Percentiles rank a stretch among this genome's conserved stretches.
Conservation (phyloP, 2,888 invertebrate genomes). For the Lordiphosa andalusiaca region DNA sequence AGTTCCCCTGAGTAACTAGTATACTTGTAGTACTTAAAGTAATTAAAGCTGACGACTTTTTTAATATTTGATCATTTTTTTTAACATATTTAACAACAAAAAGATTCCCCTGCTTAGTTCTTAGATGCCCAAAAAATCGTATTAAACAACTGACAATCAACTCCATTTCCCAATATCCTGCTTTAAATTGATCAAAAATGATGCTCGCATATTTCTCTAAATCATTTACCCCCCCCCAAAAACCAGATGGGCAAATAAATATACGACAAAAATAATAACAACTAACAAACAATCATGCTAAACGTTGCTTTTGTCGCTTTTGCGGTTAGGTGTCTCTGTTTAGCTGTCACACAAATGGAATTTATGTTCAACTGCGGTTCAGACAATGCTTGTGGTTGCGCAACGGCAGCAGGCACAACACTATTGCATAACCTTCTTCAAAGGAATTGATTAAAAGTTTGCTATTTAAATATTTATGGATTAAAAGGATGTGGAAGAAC, state of each 20-base stretch:
- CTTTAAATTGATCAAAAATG: no score
- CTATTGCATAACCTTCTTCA: slow-evolving; percentile 8
- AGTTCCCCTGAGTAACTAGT: no score
- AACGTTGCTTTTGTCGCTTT: slow-evolving; percentile 35
- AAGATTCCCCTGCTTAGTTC: no score
- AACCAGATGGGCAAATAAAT: neutral
- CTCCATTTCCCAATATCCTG: no score
- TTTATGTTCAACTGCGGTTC: slow-evolving; percentile 51
- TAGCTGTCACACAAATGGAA: slow-evolving; percentile 49
- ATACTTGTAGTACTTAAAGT: no score
- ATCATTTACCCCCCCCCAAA: slow-evolving; percentile 18
- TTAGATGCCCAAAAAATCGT: no score
- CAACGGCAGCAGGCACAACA: slow-evolving; percentile 16
- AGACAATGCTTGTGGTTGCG: slow-evolving; percentile 23
- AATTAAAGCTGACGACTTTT: no score
- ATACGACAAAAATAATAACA: slow-evolving; percentile 10
- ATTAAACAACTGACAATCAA: no score
- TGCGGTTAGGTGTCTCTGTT: slow-evolving; percentile 21
- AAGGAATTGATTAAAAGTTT: slow-evolving; percentile 38
- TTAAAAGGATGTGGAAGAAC: slow-evolving; percentile 4
- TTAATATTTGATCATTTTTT: no score
- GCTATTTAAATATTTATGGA: slow-evolving; percentile 42
- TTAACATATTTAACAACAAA: no score
- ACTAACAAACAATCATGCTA: slow-evolving; percentile 20
- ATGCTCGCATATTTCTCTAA: slow-evolving; percentile 6